Evolutionary conservation across 2,113 vertebrate species (phyloP), one percentile per base, ranked within the genome.

Genomic region (Gasterosteus aculeatus): DNA sequence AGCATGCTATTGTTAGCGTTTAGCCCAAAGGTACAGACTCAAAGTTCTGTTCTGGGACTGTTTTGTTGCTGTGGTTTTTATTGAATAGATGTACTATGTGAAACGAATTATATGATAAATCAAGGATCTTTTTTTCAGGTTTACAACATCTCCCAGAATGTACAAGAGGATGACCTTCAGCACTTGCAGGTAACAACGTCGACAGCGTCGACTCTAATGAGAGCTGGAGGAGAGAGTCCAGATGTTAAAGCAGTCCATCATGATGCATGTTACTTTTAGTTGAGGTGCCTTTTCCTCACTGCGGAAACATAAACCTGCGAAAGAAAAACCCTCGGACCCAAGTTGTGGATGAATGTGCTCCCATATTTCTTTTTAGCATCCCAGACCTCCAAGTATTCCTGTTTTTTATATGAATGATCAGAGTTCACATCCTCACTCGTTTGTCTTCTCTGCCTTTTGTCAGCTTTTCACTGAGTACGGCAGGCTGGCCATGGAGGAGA

Each of bases 401-500:
- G 2, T 53, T 10, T 42, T 53, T 42, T 3, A 22, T 47, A 18
- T 9, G 35, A 15, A 44, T 46, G 29, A n/a, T 51, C 22, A 44
- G 54, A 35, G 46, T 62, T 33, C 26, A n/a, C n/a, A 39, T 41
- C 2, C 14, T 35, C 29, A 11, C 31, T 41, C 8, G 31, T 19
- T 7, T 11, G 26, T 63, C 2, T 33, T 2, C 0, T 60, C 4
- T 1, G 0, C 58, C 56, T 77, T 26, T 7, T 80, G 87, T 58
- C 89, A 99, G 98, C 97, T 99, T 39, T 99, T 99, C 89, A 99
- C 98, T 0, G 98, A 99, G 82, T 99, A 99, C 0, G 98, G 98
- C 69, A 93, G 98, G 73, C 91, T 99, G 77, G 98, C 98, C 18
- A 99, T 99, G 98, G 97, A 99, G 81, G 97, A 99, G 90, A 99